Base-by-base conservation (phyloP, 1,140 invertebrate genomes). In the Apis mellifera region DNA sequence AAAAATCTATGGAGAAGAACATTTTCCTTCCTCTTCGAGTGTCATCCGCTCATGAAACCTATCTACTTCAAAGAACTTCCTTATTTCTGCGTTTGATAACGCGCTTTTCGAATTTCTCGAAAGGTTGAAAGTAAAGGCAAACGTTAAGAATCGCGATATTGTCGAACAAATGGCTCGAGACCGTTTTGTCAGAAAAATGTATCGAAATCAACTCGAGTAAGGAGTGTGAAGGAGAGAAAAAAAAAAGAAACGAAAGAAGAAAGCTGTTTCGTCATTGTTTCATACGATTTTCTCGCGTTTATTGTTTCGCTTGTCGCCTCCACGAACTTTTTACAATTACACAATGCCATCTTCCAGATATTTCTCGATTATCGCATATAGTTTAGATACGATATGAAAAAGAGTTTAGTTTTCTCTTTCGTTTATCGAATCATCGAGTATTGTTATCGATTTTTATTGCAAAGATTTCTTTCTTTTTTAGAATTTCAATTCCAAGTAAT, bases 241-340 rank as follows among this genome's bases (percentile, higher is more conserved):
- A 68, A 78, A 62, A 59, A 62, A 55, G 48, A 13, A 42, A 70
- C 11, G 59, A 15, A 19, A 19, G 9, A 5, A 55, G 13, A 11
- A 71, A 65, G 32, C 82, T 82, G 75, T 42, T 62, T 11, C 78
- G 21, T 62, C 75, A 89, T 86, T 89, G 87, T 89, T 89, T 80
- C 82, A 76, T 85, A 77, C 68, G 73, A 85, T 86, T 84, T 82
- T 78, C 84, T 74, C 77, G 66, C 82, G 62, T 77, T 89, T 85
- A 89, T 89, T 89, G 87, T 89, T 86, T 87, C 72, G 79, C 82
- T 32, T 62, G 73, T 86, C 81, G 64, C 42, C 26, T 64, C 78
- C 66, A 77, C 73, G 62, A 89, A 89, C 77, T 89, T 89, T 42
- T 73, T 79, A 82, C 86, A 84, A 89, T 89, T 84, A 84, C 68